Conservation (phyloP, 1,140 invertebrate genomes). For the Drosophila ercepeae region DNA sequence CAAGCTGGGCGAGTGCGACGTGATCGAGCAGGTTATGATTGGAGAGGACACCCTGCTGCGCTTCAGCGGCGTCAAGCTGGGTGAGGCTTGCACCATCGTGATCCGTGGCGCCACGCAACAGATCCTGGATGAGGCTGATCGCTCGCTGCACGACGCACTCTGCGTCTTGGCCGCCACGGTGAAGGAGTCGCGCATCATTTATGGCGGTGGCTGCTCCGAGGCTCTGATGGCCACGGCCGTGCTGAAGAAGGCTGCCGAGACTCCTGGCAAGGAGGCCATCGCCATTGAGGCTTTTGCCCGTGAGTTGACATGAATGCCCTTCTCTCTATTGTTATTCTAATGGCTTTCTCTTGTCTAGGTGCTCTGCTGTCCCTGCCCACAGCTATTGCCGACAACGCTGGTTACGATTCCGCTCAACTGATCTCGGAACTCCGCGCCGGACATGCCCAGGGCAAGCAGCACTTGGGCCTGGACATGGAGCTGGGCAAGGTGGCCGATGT, state of each 20-base stretch:
- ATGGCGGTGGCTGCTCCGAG: slow-evolving; percentile 96
- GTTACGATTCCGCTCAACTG: slow-evolving; percentile 98
- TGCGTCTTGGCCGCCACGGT: slow-evolving; percentile 98
- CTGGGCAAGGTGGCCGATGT: slow-evolving; percentile 94
- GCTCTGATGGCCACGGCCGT: slow-evolving; percentile 98
- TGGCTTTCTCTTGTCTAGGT: slow-evolving; percentile 68
- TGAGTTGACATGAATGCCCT: slow-evolving; percentile 37
- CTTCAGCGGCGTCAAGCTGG: slow-evolving; percentile 97
- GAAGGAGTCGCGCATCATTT: slow-evolving; percentile 95
- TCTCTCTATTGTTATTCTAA: neutral
- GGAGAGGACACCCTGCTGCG: slow-evolving; percentile 98
- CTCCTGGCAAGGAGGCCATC: slow-evolving; percentile 98
- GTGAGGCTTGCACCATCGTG: slow-evolving; percentile 98
- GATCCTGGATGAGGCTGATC: slow-evolving; percentile 99
- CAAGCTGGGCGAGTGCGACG: slow-evolving; percentile 96
- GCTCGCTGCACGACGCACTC: slow-evolving; percentile 98
- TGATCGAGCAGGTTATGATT: slow-evolving; percentile 99
- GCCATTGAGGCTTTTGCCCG: slow-evolving; percentile 98
- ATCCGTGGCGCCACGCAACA: slow-evolving; percentile 99
- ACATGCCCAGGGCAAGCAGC: slow-evolving; percentile 91
- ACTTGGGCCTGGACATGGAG: slow-evolving; percentile 97
- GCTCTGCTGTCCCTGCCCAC: slow-evolving; percentile 95
- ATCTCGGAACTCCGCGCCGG: slow-evolving; percentile 94
- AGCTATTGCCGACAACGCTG: slow-evolving; percentile 99
- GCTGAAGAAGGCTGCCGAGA: slow-evolving; percentile 91